phyloP scores from a whole-genome alignment of 2,888 invertebrate species.

The Acanthosoma haemorrhoidale region DNA sequence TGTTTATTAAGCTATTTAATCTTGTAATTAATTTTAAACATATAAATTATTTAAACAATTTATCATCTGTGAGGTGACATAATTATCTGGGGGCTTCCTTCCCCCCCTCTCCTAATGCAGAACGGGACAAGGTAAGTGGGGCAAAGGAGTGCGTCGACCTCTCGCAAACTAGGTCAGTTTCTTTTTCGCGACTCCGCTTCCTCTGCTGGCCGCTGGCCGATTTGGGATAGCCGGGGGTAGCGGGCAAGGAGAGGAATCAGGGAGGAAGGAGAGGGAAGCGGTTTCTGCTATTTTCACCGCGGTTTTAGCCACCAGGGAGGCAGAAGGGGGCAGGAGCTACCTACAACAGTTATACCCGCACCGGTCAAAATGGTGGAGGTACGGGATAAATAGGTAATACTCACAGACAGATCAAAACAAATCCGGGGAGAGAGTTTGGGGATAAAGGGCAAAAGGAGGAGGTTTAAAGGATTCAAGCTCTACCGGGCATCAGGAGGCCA shows the following conservation, averaged over 20 bases:
- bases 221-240: background rate
- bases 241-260: too few species aligned
- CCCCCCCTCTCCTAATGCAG: too few species aligned
- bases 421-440: background rate
- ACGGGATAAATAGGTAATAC: background rate
- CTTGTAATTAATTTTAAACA: too few species aligned
- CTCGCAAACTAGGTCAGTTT: background rate
- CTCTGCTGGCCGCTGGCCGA: background rate
- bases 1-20: too few species aligned
- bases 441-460: background rate
- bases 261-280: background rate
- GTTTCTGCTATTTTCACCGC: too few species aligned
- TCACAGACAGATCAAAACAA: background rate
- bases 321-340: too few species aligned
- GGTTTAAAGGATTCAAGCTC: background rate
- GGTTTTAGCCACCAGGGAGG: background rate
- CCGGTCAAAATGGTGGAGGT: background rate
- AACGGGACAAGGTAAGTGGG: background rate
- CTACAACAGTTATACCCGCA: too few species aligned
- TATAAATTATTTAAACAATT: too few species aligned
- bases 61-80: too few species aligned
- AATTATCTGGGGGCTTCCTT: background rate
- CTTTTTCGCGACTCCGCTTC: conserved; percentile 8
- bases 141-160: conserved; percentile 7
- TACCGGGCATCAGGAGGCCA: background rate